Percentiles rank a stretch among this genome's conserved stretches.
phyloP scores from a whole-genome alignment of 2,888 invertebrate genomes.

The Macroteleia sp. region DNA sequence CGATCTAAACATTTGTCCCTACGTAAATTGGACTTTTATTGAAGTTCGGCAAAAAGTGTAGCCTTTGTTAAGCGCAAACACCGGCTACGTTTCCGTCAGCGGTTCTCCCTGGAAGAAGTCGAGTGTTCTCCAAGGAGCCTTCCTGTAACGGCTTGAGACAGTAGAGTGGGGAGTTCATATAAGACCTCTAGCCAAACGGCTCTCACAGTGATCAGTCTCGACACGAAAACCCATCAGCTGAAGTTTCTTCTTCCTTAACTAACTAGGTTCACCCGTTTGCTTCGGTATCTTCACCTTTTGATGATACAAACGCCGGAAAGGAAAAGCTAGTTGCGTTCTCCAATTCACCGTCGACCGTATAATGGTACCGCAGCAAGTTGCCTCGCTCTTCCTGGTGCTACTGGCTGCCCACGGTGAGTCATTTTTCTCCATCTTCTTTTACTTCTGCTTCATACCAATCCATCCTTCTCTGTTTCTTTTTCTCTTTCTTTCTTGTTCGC shows the following conservation, averaged over 20 bases:
- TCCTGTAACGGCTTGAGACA: conserved; percentile 74
- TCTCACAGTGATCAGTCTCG: conserved; percentile 83
- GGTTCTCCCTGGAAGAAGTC: conserved; percentile 71
- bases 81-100: conserved; percentile 57
- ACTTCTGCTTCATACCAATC: neutral
- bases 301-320: conserved; percentile 65
- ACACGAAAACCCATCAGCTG: conserved; percentile 83
- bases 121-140: conserved; percentile 77
- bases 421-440: conserved; percentile 33
- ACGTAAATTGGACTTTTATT: conserved; percentile 44
- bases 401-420: conserved; percentile 79
- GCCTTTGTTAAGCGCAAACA: conserved; percentile 35
- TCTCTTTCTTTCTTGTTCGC: conserved; percentile 2
- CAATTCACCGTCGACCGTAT: conserved; percentile 68
- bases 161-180: conserved; percentile 83
- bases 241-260: conserved; percentile 76
- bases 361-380: conserved; percentile 75
- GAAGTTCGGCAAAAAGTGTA: conserved; percentile 40
- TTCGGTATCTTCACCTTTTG: conserved; percentile 60
- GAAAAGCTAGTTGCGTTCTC: conserved; percentile 64
- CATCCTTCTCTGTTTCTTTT: conserved; percentile 8
- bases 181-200: conserved; percentile 82
- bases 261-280: conserved; percentile 50
- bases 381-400: conserved; percentile 76
- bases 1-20: conserved; percentile 25